Base-by-base conservation (phyloP, 2,113 vertebrate species). In the Paratilapia polleni region DNA sequence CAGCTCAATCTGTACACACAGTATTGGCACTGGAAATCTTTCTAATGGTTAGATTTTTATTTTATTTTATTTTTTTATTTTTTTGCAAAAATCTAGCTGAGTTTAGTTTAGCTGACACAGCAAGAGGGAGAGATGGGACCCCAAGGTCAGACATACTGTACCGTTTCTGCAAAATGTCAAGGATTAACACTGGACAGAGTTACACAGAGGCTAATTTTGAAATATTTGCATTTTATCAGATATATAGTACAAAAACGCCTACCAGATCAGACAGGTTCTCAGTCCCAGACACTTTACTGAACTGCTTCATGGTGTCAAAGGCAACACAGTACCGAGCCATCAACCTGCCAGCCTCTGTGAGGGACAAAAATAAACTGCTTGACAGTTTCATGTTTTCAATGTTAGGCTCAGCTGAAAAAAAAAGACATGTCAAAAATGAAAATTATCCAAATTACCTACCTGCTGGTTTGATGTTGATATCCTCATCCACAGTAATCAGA, bases 251-350 rank as follows among this genome's bases (percentile, higher is more conserved):
- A 26, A 15, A 24, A 59, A 80, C n/a, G 85, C 92, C 94, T 96
- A 99, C 98, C 97, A 99, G 87, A 82, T 99, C 98, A 13, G 96
- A 93, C 84, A 99, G 93, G 38, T 94, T 97, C 92, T 99, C 98
- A 14, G 95, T 96, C 93, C 97, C 98, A 62, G 90, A 92, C 79
- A 98, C 94, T 79, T 86, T 88, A 93, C 90, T 96, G 95, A 98
- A 99, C 70, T 96, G 96, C 90, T 96, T 98, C 95, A 98, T 97
- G 80, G 98, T 99, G 81, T 98, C 97, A 95, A 98, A 99, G 17
- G 98, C 97, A 88, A 99, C 97, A 83, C 96, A 99, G 94, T 97
- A 98, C 87, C 97, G 96, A 0, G 98, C 97, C 98, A 99, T 99
- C 88, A 98, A 93, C 94, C 95, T 97, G 91, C 98, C 98, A 11